Evolutionary conservation across 2,113 vertebrate genomes (phyloP).

Genomic region (Corydoras sp.): DNA sequence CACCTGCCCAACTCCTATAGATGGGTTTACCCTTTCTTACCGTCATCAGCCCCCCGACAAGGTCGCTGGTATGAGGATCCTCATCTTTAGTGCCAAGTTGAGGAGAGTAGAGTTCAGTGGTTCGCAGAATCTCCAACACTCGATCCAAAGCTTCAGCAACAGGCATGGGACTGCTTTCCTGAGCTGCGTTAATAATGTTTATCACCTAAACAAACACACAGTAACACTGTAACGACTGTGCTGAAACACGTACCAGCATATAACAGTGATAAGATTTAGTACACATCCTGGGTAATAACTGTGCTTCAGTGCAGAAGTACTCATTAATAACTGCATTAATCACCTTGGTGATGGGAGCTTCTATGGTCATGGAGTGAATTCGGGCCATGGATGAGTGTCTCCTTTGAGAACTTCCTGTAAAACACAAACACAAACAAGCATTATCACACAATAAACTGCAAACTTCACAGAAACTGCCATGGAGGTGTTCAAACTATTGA

Average conservation of each 20-base stretch:
- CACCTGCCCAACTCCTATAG: too few relatives aligned
- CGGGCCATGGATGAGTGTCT: constrained; percentile 93
- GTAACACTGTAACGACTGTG: constrained; percentile 10
- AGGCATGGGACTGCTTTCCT: constrained; percentile 88
- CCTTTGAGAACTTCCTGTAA: constrained; percentile 82
- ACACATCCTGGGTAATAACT: too few relatives aligned
- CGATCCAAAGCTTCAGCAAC: constrained; percentile 92
- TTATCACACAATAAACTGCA: not conserved
- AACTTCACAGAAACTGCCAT: not conserved
- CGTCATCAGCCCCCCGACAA: constrained; percentile 90
- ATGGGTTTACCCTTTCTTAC: constrained; percentile 50
- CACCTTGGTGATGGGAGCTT: constrained; percentile 98
- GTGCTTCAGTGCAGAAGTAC: not conserved
- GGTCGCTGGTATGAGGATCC: constrained; percentile 91
- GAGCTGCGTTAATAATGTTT: constrained; percentile 93
- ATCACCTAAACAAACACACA: constrained; percentile 73
- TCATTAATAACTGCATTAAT: constrained; percentile 44
- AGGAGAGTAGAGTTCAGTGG: constrained; percentile 93
- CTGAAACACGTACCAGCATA: too few relatives aligned
- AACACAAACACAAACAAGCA: constrained; percentile 2
- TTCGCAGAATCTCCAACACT: constrained; percentile 92
- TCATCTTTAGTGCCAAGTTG: constrained; percentile 88
- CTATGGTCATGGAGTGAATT: constrained; percentile 97
- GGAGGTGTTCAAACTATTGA: too few relatives aligned
- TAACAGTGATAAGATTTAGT: too few relatives aligned